Conservation (phyloP, 2,797 vertebrate genomes). For the Malacoctenus gilli region DNA sequence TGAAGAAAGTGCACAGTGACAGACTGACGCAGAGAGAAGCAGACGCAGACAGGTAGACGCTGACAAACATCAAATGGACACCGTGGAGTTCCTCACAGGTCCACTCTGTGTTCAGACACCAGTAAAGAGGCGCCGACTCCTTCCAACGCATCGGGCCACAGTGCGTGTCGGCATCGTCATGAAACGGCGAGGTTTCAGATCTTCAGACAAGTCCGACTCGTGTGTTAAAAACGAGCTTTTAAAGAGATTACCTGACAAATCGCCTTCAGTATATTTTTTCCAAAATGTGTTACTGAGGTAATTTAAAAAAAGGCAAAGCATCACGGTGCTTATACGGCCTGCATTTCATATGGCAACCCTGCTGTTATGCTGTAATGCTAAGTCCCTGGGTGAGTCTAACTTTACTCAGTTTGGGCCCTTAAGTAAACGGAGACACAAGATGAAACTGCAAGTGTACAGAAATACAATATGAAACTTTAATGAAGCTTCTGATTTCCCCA, state of each 20-base stretch:
- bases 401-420: conserved; percentile 56
- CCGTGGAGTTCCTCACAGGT: no score
- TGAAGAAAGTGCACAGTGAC: conserved; percentile 37
- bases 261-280: conserved; percentile 1
- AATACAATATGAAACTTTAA: conserved; percentile 79
- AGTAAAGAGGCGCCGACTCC: no score
- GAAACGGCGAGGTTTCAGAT: no score
- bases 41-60: conserved; percentile 25
- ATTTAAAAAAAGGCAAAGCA: conserved; percentile 9
- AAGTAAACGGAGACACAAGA: conserved; percentile 69
- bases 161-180: no score
- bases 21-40: conserved; percentile 34
- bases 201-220: no score
- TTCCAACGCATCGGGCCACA: no score
- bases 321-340: conserved; percentile 15
- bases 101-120: no score
- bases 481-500: conserved; percentile 79
- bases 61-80: no score
- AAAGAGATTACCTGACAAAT: conserved; percentile 2
- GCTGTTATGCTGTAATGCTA: conserved; percentile 42
- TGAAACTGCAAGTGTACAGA: conserved; percentile 73
- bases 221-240: conserved; percentile 7
- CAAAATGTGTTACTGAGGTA: conserved; percentile 2
- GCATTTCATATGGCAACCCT: conserved; percentile 17
- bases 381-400: conserved; percentile 44